Conservation (phyloP, 2,113 vertebrate species). For the Odocoileus virginianus region DNA sequence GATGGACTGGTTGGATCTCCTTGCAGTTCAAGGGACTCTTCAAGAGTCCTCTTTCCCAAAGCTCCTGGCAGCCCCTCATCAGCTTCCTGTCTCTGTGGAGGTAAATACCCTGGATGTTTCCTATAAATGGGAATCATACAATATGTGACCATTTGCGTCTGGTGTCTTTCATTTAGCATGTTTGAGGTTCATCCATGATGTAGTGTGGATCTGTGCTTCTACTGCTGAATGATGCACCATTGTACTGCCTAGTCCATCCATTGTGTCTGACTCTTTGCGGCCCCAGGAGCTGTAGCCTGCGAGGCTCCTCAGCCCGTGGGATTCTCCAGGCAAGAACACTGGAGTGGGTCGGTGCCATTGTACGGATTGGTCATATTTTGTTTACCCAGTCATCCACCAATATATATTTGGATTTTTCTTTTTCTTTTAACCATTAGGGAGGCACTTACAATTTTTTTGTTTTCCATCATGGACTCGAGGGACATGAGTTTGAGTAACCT, state of each 20-base stretch:
- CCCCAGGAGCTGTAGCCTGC: not conserved
- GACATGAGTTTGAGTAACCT: too few species aligned
- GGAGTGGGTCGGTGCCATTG: not conserved
- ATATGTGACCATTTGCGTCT: not conserved
- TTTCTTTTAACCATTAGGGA: not conserved
- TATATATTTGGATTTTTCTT: not conserved
- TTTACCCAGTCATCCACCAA: not conserved
- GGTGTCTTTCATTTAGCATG: not conserved
- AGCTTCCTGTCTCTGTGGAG: not conserved
- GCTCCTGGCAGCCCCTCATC: too few species aligned
- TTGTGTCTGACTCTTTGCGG: not conserved
- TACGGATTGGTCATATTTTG: too few species aligned
- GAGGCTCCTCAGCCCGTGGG: not conserved
- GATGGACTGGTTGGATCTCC: not conserved
- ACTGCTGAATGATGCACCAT: not conserved
- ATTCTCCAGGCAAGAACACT: not conserved
- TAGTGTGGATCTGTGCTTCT: not conserved
- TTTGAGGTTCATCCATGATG: not conserved
- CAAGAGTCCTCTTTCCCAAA: not conserved
- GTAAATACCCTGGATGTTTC: not conserved
- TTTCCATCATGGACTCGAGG: not conserved
- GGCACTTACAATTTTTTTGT: not conserved
- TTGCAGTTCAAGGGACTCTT: not conserved
- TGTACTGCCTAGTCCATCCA: not conserved
- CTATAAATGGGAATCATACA: not conserved